Conservation (phyloP, 2,888 invertebrate genomes). For the Hofmannophila pseudospretella region DNA sequence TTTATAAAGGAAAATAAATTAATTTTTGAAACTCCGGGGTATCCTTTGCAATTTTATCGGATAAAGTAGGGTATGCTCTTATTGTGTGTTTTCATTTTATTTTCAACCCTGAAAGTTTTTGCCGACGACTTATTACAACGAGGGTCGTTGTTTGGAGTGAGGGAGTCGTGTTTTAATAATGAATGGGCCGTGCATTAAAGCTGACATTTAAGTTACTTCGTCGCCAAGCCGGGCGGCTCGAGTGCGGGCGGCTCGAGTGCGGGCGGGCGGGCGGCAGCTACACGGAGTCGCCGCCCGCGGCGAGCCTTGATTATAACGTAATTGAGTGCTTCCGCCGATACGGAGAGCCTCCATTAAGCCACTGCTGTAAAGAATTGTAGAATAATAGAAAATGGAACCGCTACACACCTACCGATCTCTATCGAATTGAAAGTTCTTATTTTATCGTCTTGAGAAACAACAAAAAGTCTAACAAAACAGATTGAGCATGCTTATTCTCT, state of each 20-base stretch:
- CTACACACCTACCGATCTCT: neutral
- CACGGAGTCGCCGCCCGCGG: slow-evolving; percentile 23
- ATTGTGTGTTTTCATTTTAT: slow-evolving; percentile 23
- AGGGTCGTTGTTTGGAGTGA: slow-evolving; percentile 21
- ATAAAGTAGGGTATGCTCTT: slow-evolving; percentile 16
- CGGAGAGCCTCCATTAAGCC: slow-evolving; percentile 39
- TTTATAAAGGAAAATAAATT: slow-evolving; percentile 28
- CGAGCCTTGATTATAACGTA: slow-evolving; percentile 55
- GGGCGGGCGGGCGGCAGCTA: slow-evolving; percentile 17
- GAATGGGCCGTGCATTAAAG: slow-evolving; percentile 39
- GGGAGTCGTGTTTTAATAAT: slow-evolving; percentile 39
- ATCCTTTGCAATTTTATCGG: slow-evolving; percentile 25
- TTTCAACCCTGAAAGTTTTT: slow-evolving; percentile 30
- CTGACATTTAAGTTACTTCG: slow-evolving; percentile 34
- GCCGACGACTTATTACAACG: slow-evolving; percentile 22
- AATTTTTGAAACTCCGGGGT: slow-evolving; percentile 25
- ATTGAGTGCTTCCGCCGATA: slow-evolving; percentile 61
- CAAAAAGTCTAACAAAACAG: too few relatives aligned
- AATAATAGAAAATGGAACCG: slow-evolving; percentile 6
- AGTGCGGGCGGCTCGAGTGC: slow-evolving; percentile 11
- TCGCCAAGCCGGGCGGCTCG: slow-evolving; percentile 15
- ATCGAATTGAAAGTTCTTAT: too few relatives aligned
- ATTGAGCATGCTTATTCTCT: too few relatives aligned
- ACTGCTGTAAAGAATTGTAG: slow-evolving; percentile 16
- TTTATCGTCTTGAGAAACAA: too few relatives aligned